Base-by-base conservation (phyloP, 2,888 invertebrate species). In the Ctena decussata region DNA sequence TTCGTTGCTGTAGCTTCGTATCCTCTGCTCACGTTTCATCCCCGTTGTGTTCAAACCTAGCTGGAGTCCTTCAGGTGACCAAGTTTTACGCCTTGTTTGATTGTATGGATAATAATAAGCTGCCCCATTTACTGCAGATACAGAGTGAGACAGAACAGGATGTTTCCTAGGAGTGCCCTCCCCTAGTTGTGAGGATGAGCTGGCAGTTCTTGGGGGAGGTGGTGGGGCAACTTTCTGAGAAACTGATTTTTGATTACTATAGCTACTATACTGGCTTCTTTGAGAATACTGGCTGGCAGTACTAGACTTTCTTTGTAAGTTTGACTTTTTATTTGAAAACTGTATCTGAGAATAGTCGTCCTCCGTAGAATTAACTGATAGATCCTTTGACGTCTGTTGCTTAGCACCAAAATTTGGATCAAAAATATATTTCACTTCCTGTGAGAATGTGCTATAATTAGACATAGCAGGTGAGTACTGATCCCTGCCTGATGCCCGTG, bases 391-490 rank as follows among this genome's bases (percentile, higher is more conserved):
- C n/a, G 44, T 72, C 41, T 72, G 72, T 27, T 39, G 41, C 24
- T 72, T 41, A 37, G 49, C 46, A 30, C 84, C 86, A 39, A 84
- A 89, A 46, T 72, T 82, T 60, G 89, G 89, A 60, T 89, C 89
- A 72, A 89, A 89, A 49, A 90, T 89, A 65, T 89, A 91, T 82
- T 90, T 91, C 65, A 93, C 88, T 88, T 94, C 94, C 75, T 90
- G 91, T 18, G 93, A 93, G 80, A 93, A 92, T 24, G 92, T 91
- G 65, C 93, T 93, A 85, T 92, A 92, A 80, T 91, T 93, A 74
- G 93, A 93, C 46, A 92, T 82, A 35, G 85, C 76, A 8, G 92
- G 92, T 24, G 90, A 90, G 82, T 89, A 89, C n/a, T 86, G 77
- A 46, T 90, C 89, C 24, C 87, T 44, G 44, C 60, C 5, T 57